Percentiles rank a stretch among this genome's conserved stretches.
These are phyloP conservation scores for Heteractis magnifica DNA, from an alignment of 92 coral and sea anemone species.

Conservation along the genomic window DNA sequence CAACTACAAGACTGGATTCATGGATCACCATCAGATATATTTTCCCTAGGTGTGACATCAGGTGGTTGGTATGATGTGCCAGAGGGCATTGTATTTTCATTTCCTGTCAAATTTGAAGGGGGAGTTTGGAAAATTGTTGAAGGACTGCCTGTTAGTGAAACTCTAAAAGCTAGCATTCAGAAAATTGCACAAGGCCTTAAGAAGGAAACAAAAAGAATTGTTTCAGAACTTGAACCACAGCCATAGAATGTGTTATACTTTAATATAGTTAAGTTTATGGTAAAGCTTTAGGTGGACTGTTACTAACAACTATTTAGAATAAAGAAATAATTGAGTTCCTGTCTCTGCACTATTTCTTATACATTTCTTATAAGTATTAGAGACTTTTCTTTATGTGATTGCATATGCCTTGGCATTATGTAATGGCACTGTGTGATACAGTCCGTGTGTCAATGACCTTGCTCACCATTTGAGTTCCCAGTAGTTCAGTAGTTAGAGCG, in stretches of 20 bases:
- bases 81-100: conserved; percentile 79
- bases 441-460: no score
- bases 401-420: no score
- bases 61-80: conserved; percentile 95
- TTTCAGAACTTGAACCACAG: conserved; percentile 9
- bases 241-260: not conserved
- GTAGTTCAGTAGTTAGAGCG: no score
- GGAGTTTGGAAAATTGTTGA: conserved; percentile 86
- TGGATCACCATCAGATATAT: conserved; percentile 72
- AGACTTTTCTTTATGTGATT: no score
- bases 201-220: conserved; percentile 28
- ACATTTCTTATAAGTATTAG: no score
- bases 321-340: no score
- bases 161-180: conserved; percentile 47
- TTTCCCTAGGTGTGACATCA: conserved; percentile 83
- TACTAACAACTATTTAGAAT: no score
- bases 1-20: conserved; percentile 83
- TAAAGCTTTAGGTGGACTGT: no score
- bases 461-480: no score
- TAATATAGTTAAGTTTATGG: no score
- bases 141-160: conserved; percentile 59
- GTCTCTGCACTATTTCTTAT: no score
- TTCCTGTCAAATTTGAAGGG: conserved; percentile 79
- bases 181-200: conserved; percentile 69
- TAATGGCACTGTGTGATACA: no score